Evolutionary conservation across 2,797 vertebrate species (phyloP).

Genomic region (Ceryle rudis): DNA sequence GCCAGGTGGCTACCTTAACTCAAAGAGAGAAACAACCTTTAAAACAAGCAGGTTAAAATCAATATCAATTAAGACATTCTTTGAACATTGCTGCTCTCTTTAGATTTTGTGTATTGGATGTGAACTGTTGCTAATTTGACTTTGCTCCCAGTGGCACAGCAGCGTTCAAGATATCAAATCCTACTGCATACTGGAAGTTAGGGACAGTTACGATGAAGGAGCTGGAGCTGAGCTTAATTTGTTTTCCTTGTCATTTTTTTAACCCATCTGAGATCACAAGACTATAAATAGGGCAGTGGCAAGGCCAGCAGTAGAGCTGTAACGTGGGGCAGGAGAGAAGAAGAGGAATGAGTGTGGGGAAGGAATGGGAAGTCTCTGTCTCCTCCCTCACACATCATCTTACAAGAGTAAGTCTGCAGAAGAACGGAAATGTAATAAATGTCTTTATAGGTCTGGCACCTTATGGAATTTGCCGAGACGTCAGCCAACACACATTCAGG

Average conservation of each 20-base stretch:
- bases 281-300: not conserved
- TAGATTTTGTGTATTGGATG: conserved; percentile 51
- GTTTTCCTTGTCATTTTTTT: not conserved
- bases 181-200: not conserved
- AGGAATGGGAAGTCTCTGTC: not conserved
- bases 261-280: not conserved
- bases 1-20: not conserved
- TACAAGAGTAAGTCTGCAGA: not conserved
- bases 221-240: not conserved
- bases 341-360: accelerated
- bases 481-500: not conserved
- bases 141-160: not conserved
- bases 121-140: conserved; percentile 59
- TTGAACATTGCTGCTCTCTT: conserved; percentile 62
- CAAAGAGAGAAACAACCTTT: not conserved
- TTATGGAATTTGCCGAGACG: not conserved
- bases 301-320: not conserved
- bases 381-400: not conserved
- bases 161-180: not conserved
- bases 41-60: conserved; percentile 57
- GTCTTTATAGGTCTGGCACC: not conserved
- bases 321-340: accelerated
- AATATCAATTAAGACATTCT: conserved; percentile 70
- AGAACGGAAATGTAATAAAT: not conserved
- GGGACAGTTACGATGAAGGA: not conserved